phyloP scores from a whole-genome alignment of 1,140 invertebrate species.

The Ceratina calcarata region DNA sequence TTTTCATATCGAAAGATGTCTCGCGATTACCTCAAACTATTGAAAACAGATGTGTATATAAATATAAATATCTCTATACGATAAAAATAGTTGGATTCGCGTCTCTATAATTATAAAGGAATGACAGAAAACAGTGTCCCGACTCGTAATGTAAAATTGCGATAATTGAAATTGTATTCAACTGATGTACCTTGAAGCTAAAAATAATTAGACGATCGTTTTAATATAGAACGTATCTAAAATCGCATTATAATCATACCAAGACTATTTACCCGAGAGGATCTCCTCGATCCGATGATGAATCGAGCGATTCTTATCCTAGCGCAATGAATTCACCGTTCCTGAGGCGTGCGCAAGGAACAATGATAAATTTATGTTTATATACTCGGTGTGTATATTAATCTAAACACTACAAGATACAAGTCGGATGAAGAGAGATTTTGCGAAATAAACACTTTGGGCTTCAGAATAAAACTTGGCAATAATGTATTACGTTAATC shows the following conservation, averaged over 20 bases:
- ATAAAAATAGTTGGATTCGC: slow-evolving; percentile 37
- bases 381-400: slow-evolving; percentile 50
- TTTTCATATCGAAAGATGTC: not conserved
- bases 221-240: slow-evolving; percentile 35
- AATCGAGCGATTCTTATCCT: slow-evolving; percentile 43
- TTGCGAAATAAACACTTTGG: slow-evolving; percentile 56
- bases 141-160: slow-evolving; percentile 42
- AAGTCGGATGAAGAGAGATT: slow-evolving; percentile 45
- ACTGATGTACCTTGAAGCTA: slow-evolving; percentile 56
- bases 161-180: slow-evolving; percentile 55
- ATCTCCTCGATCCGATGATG: slow-evolving; percentile 11
- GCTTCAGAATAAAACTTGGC: slow-evolving; percentile 63
- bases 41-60: slow-evolving; percentile 31
- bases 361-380: slow-evolving; percentile 51
- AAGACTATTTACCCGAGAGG: slow-evolving; percentile 26
- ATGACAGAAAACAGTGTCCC: slow-evolving; percentile 27
- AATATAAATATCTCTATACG: slow-evolving; percentile 42
- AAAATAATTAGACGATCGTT: slow-evolving; percentile 63
- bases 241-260: slow-evolving; percentile 27
- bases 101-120: slow-evolving; percentile 38
- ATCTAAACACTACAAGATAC: slow-evolving; percentile 56
- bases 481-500: slow-evolving; percentile 61
- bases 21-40: slow-evolving; percentile 18
- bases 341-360: slow-evolving; percentile 38
- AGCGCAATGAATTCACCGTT: slow-evolving; percentile 34